Evolutionary conservation across 2,797 vertebrate species (phyloP).

Genomic region (Halcyon chelicuti): DNA sequence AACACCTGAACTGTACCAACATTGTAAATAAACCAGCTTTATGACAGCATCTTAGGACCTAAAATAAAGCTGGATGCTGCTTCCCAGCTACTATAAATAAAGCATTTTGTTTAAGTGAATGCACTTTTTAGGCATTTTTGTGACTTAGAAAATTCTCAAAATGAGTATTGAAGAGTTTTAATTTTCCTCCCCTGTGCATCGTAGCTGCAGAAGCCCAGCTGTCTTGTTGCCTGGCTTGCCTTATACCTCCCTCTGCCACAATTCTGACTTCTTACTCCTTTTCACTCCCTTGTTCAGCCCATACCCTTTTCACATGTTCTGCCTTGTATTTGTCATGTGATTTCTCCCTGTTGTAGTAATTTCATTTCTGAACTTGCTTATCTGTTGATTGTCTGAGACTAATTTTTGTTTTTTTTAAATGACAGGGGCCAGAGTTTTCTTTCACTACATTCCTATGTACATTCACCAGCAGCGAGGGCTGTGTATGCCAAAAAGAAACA

Average conservation of each 20-base stretch:
- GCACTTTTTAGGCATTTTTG: not conserved
- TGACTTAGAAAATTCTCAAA: not conserved
- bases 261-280: not conserved
- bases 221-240: not conserved
- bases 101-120: not conserved
- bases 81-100: not conserved
- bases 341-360: not conserved
- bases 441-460: not conserved
- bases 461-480: not conserved
- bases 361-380: not conserved
- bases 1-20: not conserved
- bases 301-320: not conserved
- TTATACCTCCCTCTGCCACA: not conserved
- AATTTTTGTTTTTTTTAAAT: not conserved
- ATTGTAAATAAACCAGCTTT: not conserved
- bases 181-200: not conserved
- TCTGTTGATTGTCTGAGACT: not conserved
- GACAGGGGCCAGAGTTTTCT: not conserved
- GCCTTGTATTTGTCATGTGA: not conserved
- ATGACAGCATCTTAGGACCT: not conserved
- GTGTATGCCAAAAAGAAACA: not conserved
- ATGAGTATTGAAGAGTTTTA: not conserved
- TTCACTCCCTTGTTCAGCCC: not conserved
- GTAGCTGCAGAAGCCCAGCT: not conserved
- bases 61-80: not conserved